phyloP scores from a whole-genome alignment of 2,113 vertebrate genomes.

The Azemiops feae region DNA sequence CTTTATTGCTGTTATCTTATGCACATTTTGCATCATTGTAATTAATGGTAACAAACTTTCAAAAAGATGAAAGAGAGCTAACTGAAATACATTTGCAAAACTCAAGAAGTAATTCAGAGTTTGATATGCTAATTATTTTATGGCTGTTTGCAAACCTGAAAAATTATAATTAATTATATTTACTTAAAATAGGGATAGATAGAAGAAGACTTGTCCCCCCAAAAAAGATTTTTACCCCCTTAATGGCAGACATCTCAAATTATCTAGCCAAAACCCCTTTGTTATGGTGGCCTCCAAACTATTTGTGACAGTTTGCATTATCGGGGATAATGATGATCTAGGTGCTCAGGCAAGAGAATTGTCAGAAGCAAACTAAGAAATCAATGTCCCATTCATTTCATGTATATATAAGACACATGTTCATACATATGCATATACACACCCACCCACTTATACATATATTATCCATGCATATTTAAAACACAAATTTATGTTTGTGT shows the following conservation, averaged over 20 bases:
- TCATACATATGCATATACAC: background rate
- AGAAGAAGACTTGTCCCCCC: background rate
- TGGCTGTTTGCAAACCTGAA: conserved; percentile 38
- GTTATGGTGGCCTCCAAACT: background rate
- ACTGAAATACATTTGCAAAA: conserved; percentile 47
- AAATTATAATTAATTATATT: conserved; percentile 41
- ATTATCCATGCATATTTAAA: background rate
- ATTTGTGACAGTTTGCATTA: background rate
- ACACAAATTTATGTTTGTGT: background rate
- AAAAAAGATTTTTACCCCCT: background rate
- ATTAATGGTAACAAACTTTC: conserved; percentile 53
- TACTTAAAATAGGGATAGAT: conserved; percentile 25
- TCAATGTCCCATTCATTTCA: background rate
- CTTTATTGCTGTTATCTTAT: conserved; percentile 54
- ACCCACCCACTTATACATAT: background rate
- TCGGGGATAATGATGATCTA: background rate
- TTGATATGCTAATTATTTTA: conserved; percentile 48
- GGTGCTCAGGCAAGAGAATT: background rate
- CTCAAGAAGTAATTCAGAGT: conserved; percentile 50
- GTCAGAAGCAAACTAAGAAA: background rate
- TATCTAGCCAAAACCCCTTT: background rate
- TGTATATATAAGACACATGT: background rate
- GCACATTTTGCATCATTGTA: conserved; percentile 54
- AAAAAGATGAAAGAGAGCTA: conserved; percentile 51
- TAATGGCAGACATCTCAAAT: background rate